Evolutionary conservation across 2,797 vertebrate species (phyloP).

Genomic region (Hydrolagus colliei): DNA sequence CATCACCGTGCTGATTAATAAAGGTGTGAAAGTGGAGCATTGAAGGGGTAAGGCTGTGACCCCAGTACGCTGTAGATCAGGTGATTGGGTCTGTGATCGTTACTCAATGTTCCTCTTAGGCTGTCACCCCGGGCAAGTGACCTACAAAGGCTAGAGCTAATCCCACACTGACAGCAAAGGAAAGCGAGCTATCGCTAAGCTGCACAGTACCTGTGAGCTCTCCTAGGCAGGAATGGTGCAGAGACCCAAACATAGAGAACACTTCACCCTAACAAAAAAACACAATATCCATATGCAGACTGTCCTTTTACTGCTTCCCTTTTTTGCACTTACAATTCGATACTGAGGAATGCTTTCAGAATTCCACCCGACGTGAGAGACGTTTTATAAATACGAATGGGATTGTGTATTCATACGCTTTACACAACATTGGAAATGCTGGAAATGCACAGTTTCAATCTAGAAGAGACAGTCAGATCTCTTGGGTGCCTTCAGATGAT

Average conservation of each 20-base stretch:
- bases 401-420: no score
- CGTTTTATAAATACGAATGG: no score
- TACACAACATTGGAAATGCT: no score
- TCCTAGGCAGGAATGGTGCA: not conserved
- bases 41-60: not conserved
- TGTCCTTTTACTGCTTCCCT: constrained; percentile 3
- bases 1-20: not conserved
- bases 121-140: not conserved
- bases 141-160: not conserved
- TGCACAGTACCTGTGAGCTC: not conserved
- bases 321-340: not conserved
- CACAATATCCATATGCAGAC: not conserved
- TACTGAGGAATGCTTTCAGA: not conserved
- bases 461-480: no score
- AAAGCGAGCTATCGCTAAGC: not conserved
- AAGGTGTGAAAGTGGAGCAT: not conserved
- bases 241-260: not conserved
- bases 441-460: no score
- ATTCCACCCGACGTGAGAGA: no score
- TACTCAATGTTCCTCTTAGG: not conserved
- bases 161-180: not conserved
- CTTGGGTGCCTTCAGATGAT: no score
- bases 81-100: no score
- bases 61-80: not conserved
- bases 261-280: not conserved